Base-by-base conservation (phyloP, 1,140 invertebrate genomes). In the Globodera rostochiensis region DNA sequence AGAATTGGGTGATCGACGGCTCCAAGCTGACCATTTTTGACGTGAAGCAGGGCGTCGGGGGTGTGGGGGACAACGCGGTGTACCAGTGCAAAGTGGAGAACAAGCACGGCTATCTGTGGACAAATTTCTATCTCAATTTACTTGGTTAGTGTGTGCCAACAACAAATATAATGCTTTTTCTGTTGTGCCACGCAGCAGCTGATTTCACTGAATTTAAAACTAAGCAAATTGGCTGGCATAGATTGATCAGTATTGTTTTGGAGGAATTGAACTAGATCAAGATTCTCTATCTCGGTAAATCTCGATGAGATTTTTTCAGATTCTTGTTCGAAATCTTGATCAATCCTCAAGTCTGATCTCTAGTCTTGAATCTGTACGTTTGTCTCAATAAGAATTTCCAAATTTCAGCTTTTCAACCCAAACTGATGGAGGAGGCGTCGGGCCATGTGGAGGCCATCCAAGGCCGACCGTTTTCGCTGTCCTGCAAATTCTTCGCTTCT, bases 61-160 rank as follows among this genome's bases (percentile, higher is more conserved):
- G 88, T 19, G 77, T 71, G 36, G 88, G 88, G 67, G 97, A 99
- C 90, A 98, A 96, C 15, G 96, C 96, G 81, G 98, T 98, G 90
- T 96, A 97, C 88, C 96, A 98, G 73, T 99, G 97, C 91, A 99
- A 99, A 91, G 96, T 96, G 1, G 98, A 96, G 81, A 99, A 99
- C 90, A 94, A 94, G 36, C 93, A 97, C 84, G 97, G 97, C 49
- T 86, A 90, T 74, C 71, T 89, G 11, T 89, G 88, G 88, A 95
- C 96, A 89, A 97, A 99, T 92, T 95, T 98, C 74, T 99, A 96
- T 88, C 93, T 99, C 4, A 99, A 99, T 91, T 96, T 99, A 8
- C 91, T 98, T 82, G 93, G 64, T 53, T 6, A 19, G 57, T 64
- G 57, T 64, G 57, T 36, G 36, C 36, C 36, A 36, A 36, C 36